Base-by-base conservation (phyloP, 37 sponge, comb jelly and placozoan genomes). In the Halichondria panicea region DNA sequence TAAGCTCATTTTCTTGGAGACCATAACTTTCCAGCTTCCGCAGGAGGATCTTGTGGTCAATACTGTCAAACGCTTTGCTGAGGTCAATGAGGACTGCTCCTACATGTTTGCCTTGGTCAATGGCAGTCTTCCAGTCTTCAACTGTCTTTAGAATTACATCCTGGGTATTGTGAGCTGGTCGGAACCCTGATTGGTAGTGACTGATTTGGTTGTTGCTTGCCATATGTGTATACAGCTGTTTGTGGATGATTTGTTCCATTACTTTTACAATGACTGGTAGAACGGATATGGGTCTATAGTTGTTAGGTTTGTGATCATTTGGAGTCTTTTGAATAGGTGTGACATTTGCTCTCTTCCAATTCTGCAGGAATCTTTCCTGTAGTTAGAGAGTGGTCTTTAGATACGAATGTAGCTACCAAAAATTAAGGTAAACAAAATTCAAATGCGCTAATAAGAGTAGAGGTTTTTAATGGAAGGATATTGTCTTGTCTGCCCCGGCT, bases 401-500 rank as follows among this genome's bases (percentile, higher is more conserved):
- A 95, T n/a, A 19, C 93, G 72, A 74, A 92, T 87, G 74, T 92
- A 40, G 3, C 28, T 15, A 40, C 43, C n/a, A 5, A 33, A 3
- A 50, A 22, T 71, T 71, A 71, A 71, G 71, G 55, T 48, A 48
- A n/a, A n/a, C n/a, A n/a, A n/a, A n/a, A n/a, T n/a, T 11, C 52
- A 15, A 48, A 48, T 48, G 13, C 11, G 15, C 52, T 11, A 48
- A 48, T 48, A 48, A 11, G 15, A 48, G 52, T 18, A 15, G 52
- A 15, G n/a, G n/a, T n/a, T n/a, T n/a, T n/a, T n/a, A n/a, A n/a
- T n/a, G n/a, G n/a, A 44, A 77, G 86, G 86, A 85, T 85, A 96
- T 82, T 0, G 91, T 86, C 62, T 96, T 96, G 68, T 96, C 96
- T 11, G 77, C 84, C 28, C 94, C 80, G 80, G 85, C 86, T 62